Evolutionary conservation across 2,113 vertebrate species (phyloP), one percentile per base, ranked within the genome.

Genomic region (Climacteris rufus): DNA sequence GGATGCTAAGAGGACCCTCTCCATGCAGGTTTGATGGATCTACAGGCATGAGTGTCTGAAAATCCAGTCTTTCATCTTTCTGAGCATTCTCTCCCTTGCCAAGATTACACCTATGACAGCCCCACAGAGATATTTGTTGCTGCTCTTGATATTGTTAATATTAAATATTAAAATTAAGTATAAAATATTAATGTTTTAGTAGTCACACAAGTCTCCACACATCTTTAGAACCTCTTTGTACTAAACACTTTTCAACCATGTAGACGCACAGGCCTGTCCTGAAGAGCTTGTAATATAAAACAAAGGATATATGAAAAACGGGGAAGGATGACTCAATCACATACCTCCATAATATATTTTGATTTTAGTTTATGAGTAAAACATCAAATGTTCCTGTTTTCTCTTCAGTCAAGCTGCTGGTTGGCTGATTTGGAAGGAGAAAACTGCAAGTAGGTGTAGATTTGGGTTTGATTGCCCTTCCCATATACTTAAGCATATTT

Each of bases 151-250:
- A 89, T 60, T 91, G 71, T 92, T 90, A 94, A 88, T 96, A 90
- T 96, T 96, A 96, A 97, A 96, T 95, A 91, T 95, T 95, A 88
- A 96, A 91, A 91, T 93, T 85, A 88, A 91, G 44, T 96, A 66
- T 89, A 57, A 94, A 96, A 83, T 70, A 95, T 91, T 94, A 88
- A 95, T 96, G 90, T 94, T 97, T 92, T 59, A 90, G 27, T 91
- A 95, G 78, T 86, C 59, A 50, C 64, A 72, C 27, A 31, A 53
- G 45, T 91, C 54, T 93, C 71, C 22, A 17, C 39, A 15, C 24
- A 40, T 90, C 52, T 71, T 93, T 77, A 64, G 68, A 88, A 20
- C 37, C 22, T 93, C 68, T 86, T 87, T 91, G 16, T 91, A 59
- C 61, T 82, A 61, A 87, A 21, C 18, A 25, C 28, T 79, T 89